Evolutionary conservation across 2,797 vertebrate genomes (phyloP), one percentile per base, ranked within the genome.

Genomic region (Manis crassicaudata): DNA sequence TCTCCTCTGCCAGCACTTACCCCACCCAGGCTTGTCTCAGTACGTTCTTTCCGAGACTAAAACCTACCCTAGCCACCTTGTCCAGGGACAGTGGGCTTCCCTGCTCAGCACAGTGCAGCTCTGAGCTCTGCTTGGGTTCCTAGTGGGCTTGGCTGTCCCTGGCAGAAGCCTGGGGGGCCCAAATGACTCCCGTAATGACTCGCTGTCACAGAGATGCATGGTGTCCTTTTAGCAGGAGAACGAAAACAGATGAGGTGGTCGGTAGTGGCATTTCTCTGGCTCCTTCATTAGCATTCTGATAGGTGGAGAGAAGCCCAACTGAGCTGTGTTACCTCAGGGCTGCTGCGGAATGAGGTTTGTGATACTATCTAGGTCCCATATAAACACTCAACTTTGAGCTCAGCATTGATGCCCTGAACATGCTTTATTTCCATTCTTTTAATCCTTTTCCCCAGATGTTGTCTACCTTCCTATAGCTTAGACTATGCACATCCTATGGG

Each of bases 121-220:
- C 54, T 40, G 56, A 63, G 68, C 46, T 92, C 50, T 96, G 14
- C 52, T 65, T 50, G 92, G 81, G 58, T 89, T 3, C 96, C 90
- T 94, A 75, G 43, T 20, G 56, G 84, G 65, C 75, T 85, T 98
- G 40, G 0, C 89, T 72, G 56, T 84, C 96, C 79, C 65, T 97
- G 83, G 90, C 93, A 81, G 90, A 92, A 97, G 96, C 85, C 94
- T 46, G 77, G 86, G 46, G 70, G 96, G 75, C 90, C 97, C 96
- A 96, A 97, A 95, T 32, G 4, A 46, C 97, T 72, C 87, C 96
- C 92, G 83, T 98, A 98, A 98, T 98, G 98, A 98, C 98, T 98
- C 97, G 91, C 98, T 98, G 98, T 98, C 99, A 98, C 96, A 89
- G 97, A 98, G 98, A 99, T 98, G 97, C 98, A 98, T 98, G 97